Conservation (phyloP, 2,113 vertebrate species). For the Neogale vison region DNA sequence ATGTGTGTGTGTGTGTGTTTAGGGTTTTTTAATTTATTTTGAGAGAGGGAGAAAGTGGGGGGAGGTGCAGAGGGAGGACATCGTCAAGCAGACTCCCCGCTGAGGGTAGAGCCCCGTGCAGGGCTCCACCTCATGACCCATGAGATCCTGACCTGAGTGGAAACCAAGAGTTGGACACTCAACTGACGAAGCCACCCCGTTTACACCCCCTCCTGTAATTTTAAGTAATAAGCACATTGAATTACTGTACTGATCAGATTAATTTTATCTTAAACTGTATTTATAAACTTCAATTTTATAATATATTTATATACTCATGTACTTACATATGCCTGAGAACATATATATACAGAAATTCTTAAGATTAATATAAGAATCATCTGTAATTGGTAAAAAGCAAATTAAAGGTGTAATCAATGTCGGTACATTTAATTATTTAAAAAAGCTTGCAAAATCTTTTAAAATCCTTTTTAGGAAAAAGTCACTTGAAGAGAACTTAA, state of each 20-base stretch:
- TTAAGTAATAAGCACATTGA: not conserved
- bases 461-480: not conserved
- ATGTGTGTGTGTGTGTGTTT: not conserved
- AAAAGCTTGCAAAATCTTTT: not conserved
- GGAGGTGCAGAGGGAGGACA: not conserved
- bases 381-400: not conserved
- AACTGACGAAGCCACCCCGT: not conserved
- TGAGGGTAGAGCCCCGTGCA: not conserved
- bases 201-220: not conserved
- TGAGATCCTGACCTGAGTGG: not conserved
- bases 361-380: not conserved
- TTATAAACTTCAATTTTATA: not conserved
- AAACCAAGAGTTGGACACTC: not conserved
- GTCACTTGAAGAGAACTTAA: not conserved
- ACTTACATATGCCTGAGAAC: not conserved
- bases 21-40: not conserved
- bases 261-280: not conserved
- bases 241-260: not conserved
- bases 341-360: not conserved
- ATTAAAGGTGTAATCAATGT: not conserved
- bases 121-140: not conserved
- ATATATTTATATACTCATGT: not conserved
- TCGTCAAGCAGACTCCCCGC: not conserved
- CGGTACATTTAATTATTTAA: not conserved
- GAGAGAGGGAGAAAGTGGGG: not conserved